phyloP scores from a whole-genome alignment of 2,797 vertebrate genomes.

The Melanotaenia maccullochi region DNA sequence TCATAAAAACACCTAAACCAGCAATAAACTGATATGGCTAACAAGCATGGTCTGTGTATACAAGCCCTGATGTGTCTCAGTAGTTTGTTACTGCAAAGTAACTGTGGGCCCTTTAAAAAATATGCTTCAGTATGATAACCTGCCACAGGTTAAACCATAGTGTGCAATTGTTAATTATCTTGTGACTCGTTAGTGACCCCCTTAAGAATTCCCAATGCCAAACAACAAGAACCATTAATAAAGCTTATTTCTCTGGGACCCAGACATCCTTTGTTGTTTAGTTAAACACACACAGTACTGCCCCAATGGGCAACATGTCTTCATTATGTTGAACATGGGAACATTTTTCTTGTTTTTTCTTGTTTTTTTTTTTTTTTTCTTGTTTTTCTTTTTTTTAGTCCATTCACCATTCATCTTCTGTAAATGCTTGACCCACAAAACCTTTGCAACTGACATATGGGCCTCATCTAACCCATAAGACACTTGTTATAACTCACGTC shows the following conservation, averaged over 20 bases:
- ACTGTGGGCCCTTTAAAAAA: constrained; percentile 4
- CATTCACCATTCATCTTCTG: background rate
- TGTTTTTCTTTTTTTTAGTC: background rate
- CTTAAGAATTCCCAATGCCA: background rate
- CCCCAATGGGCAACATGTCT: background rate
- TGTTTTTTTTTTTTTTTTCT: background rate
- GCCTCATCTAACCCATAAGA: background rate
- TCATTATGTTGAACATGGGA: constrained; percentile 2
- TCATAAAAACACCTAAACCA: background rate
- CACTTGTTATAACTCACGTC: too few species aligned
- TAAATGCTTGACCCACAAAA: background rate
- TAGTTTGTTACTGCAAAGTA: background rate
- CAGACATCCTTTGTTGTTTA: constrained; percentile 2
- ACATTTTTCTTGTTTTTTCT: background rate
- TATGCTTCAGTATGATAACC: background rate
- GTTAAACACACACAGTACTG: background rate
- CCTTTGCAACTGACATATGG: background rate
- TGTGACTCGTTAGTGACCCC: background rate
- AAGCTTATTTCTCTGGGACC: background rate
- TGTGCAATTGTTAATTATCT: constrained; percentile 18
- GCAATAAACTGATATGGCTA: background rate
- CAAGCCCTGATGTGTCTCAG: background rate
- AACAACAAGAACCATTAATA: background rate
- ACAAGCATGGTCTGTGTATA: background rate
- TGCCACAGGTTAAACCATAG: background rate